A percentile compares a stretch with the other conserved stretches of the same genome.
Conservation (phyloP, 2,797 vertebrate genomes). For the Periophthalmus magnuspinnatus region DNA sequence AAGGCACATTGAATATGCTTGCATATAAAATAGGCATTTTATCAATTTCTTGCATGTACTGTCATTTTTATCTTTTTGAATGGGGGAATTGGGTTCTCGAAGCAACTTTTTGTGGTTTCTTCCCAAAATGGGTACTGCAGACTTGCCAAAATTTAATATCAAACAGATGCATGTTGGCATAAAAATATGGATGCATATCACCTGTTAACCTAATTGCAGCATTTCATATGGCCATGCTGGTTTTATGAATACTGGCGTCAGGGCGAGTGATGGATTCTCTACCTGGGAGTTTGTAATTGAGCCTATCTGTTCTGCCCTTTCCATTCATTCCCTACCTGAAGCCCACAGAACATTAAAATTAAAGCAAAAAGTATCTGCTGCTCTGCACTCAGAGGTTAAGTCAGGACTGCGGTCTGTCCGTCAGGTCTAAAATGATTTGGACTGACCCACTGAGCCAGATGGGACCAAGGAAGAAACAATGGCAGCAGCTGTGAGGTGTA, state of each 20-base stretch:
- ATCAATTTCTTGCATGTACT: slow-evolving; percentile 78
- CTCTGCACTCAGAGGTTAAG: slow-evolving; percentile 31
- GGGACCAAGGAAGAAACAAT: slow-evolving; percentile 70
- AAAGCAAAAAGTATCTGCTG: background rate
- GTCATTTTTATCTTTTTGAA: slow-evolving; percentile 77
- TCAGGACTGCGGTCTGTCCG: slow-evolving; percentile 43
- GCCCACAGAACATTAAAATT: slow-evolving; percentile 9
- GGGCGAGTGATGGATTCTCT: slow-evolving; percentile 45
- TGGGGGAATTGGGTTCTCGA: slow-evolving; percentile 87
- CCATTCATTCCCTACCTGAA: background rate
- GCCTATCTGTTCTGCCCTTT: slow-evolving; percentile 25
- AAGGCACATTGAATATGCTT: slow-evolving; percentile 90
- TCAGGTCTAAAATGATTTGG: slow-evolving; percentile 45
- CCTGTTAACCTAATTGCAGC: slow-evolving; percentile 56
- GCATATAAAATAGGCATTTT: slow-evolving; percentile 79
- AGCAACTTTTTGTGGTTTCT: slow-evolving; percentile 99
- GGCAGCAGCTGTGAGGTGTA: slow-evolving; percentile 75
- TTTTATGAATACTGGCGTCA: slow-evolving; percentile 64
- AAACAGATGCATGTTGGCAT: slow-evolving; percentile 45
- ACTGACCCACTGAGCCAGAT: slow-evolving; percentile 66
- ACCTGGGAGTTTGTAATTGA: slow-evolving; percentile 43
- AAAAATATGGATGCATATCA: slow-evolving; percentile 39
- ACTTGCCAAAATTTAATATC: slow-evolving; percentile 66
- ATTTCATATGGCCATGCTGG: slow-evolving; percentile 63
- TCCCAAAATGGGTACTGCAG: slow-evolving; percentile 95